Conservation (phyloP, 2,113 vertebrate genomes). For the Chrysochloris asiatica region DNA sequence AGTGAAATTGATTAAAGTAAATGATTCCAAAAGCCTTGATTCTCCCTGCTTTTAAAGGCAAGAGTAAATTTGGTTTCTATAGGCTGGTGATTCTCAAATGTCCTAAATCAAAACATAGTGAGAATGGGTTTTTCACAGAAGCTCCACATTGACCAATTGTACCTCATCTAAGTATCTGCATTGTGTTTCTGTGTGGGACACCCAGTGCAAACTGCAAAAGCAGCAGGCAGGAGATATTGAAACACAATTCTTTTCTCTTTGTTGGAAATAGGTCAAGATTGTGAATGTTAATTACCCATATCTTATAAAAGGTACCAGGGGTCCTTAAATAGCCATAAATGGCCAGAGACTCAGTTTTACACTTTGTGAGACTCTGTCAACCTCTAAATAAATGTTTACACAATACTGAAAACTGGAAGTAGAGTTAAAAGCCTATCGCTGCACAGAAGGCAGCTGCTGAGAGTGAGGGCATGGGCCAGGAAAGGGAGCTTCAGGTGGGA, state of each 20-base stretch:
- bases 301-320: slow-evolving; percentile 64
- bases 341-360: slow-evolving; percentile 48
- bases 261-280: slow-evolving; percentile 61
- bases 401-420: not conserved
- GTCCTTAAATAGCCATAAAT: slow-evolving; percentile 55
- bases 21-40: slow-evolving; percentile 37
- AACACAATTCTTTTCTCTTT: not conserved
- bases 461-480: not conserved
- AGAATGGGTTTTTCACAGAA: slow-evolving; percentile 30
- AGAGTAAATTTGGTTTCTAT: slow-evolving; percentile 40
- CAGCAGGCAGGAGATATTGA: not conserved
- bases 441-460: slow-evolving; percentile 57
- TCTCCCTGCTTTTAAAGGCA: slow-evolving; percentile 65
- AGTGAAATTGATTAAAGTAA: slow-evolving; percentile 45
- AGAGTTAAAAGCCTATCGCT: not conserved
- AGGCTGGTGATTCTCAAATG: slow-evolving; percentile 72
- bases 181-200: not conserved
- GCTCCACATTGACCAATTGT: not conserved
- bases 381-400: not conserved
- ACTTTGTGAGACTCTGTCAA: slow-evolving; percentile 35
- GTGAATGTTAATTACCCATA: slow-evolving; percentile 71
- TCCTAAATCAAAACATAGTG: slow-evolving; percentile 45
- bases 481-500: slow-evolving; percentile 38
- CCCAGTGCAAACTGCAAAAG: not conserved
- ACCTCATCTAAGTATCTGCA: not conserved